Percentiles rank a stretch among this genome's conserved stretches.
These are phyloP conservation scores for Drosophila tsacasi DNA, from an alignment of 1,140 invertebrate genomes.

Conservation along the genomic window DNA sequence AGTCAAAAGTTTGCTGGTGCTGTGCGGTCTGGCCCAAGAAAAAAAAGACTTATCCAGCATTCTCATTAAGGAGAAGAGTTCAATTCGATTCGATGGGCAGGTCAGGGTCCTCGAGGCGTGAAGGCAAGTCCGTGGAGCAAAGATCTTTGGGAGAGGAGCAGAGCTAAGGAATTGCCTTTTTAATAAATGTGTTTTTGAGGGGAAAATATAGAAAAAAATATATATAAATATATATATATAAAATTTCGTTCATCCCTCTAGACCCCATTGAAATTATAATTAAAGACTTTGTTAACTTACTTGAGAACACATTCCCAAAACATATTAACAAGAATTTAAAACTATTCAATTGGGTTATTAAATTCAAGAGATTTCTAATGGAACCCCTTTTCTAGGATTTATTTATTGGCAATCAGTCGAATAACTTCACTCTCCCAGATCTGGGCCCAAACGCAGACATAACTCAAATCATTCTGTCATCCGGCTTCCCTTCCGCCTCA, in stretches of 20 bases:
- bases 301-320: too few relatives aligned
- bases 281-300: neutral
- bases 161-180: neutral
- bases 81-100: slow-evolving; percentile 54
- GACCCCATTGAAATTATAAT: neutral
- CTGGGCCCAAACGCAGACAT: slow-evolving; percentile 6
- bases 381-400: neutral
- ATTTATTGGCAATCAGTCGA: neutral
- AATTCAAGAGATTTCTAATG: neutral
- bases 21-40: slow-evolving; percentile 44
- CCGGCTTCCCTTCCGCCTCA: slow-evolving; percentile 5
- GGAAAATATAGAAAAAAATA: neutral
- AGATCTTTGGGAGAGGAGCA: neutral
- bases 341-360: neutral
- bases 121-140: neutral
- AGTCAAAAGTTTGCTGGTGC: slow-evolving; percentile 73
- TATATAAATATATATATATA: neutral
- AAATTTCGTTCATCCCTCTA: too few relatives aligned
- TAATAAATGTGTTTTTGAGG: neutral
- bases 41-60: slow-evolving; percentile 46
- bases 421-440: neutral
- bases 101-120: slow-evolving; percentile 28
- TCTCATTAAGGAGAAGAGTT: slow-evolving; percentile 76
- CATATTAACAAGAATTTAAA: too few relatives aligned
- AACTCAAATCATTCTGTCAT: slow-evolving; percentile 6